Base-by-base conservation (phyloP, 1,140 invertebrate species). In the Colletes latitarsis region DNA sequence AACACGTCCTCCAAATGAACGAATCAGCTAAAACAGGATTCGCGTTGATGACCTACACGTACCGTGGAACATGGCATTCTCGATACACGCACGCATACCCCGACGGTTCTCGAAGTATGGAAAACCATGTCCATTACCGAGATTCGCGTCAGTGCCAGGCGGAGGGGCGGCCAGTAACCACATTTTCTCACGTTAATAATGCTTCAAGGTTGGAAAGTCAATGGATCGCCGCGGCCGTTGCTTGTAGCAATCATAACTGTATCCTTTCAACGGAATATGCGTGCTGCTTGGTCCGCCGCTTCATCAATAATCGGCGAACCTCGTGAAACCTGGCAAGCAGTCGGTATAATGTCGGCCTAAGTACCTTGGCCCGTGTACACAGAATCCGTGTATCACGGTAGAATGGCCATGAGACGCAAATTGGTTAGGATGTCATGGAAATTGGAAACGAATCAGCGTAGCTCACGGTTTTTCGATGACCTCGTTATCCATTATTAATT, bases 131-230 rank as follows among this genome's bases (percentile, higher is more conserved):
- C 68, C 72, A 85, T 84, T 77, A 76, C 30, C 52, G 63, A 69
- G 68, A 66, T 77, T 62, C 52, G 75, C 66, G 58, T 19, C 46
- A 55, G 74, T 63, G 57, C 30, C 30, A 60, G 43, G 30, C 21
- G 60, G 14, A 12, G 14, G 43, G 43, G 60, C 39, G 55, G 30
- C 30, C 30, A 30, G 46, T 58, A 82, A 58, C 60, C 84, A 84
- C 67, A 72, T 90, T 87, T 89, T 91, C 90, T 90, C 89, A 91
- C 89, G 88, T 90, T 88, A 89, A 89, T 90, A 90, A 88, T 66
- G 63, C 64, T 19, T 49, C 60, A 43, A 82, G 72, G 53, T 49
- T 69, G 41, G 58, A 64, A 74, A 81, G 81, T 62, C 72, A n/a
- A 41, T 46, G 78, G 43, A 68, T 62, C 74, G 53, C 19, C 58